phyloP scores from a whole-genome alignment of 2,888 invertebrate species.

The Caenorhabditis becei region DNA sequence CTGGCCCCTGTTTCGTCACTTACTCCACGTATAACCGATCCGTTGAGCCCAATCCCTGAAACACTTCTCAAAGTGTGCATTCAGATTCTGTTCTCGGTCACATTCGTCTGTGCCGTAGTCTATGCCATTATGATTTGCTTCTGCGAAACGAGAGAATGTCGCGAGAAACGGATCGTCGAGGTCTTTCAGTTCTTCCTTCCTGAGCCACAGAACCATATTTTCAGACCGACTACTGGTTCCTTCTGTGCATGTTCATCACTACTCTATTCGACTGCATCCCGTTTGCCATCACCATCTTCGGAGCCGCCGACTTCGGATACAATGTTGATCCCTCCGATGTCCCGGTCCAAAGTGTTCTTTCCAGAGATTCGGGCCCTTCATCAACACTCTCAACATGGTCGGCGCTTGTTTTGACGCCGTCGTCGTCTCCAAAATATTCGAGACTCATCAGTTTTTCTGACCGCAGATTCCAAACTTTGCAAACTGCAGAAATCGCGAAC shows the following conservation, averaged over 20 bases:
- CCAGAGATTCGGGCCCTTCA: conserved; percentile 54
- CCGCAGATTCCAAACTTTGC: no score
- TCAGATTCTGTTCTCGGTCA: conserved; percentile 42
- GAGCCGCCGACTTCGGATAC: conserved; percentile 10
- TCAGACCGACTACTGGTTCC: conserved; percentile 61
- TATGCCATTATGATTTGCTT: conserved; percentile 42
- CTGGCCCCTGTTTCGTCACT: conserved; percentile 24
- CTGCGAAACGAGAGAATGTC: conserved; percentile 37
- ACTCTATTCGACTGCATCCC: conserved; percentile 46
- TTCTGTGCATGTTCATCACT: conserved; percentile 45
- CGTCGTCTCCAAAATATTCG: conserved; percentile 54
- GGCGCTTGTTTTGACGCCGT: conserved; percentile 50
- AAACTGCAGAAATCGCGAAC: background rate
- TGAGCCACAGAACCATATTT: background rate
- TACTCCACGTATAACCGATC: conserved; percentile 36
- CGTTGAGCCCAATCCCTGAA: background rate
- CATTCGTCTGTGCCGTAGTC: conserved; percentile 20
- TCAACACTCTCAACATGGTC: conserved; percentile 48
- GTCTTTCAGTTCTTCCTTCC: conserved; percentile 2
- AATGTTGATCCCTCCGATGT: conserved; percentile 1
- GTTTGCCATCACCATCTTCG: conserved; percentile 33
- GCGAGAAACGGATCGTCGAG: conserved; percentile 45
- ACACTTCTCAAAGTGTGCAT: background rate
- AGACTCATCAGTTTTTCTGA: conserved; percentile 46
- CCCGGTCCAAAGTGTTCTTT: background rate